Base-by-base conservation (phyloP, 2,113 vertebrate species). In the Halcyon malimbica region DNA sequence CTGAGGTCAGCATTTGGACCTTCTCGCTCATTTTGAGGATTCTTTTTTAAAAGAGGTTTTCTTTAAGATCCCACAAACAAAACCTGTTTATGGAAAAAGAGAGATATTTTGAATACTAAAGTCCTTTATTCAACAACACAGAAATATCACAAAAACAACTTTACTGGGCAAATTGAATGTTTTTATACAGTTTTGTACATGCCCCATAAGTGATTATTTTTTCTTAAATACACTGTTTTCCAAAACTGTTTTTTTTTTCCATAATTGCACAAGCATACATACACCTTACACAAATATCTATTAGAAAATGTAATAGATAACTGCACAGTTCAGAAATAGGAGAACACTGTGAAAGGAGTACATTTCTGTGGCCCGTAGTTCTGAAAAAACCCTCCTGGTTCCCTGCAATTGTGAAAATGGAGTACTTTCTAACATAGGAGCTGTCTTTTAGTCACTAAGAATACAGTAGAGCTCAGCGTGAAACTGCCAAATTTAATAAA, bases 231-330 rank as follows among this genome's bases (percentile, higher is more conserved):
- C 98, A 98, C 97, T 96, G 97, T 98, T 98, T 98, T 98, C 97
- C 98, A 98, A 98, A 98, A 98, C 98, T 97, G 11, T 97, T 98
- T 98, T 97, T 67, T 48, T 87, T 97, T 97, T 96, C 80, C 97
- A 98, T 98, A 98, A 98, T 98, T 98, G 98, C 98, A 98, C 98
- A 98, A 98, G 98, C 98, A 98, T 98, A 98, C 98, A 98, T 98
- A 98, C 97, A 98, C 97, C 97, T 98, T 98, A 98, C 98, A 98
- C 98, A 98, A 98, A 98, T 98, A 98, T 98, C 98, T 98, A 98
- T 98, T 98, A 98, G 98, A 98, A 98, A 98, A 98, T 98, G 95
- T 98, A 98, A 98, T 98, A 97, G 98, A 97, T 98, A 97, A 98
- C 98, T 98, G 98, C 98, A 98, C 98, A 98, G 97, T 97, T 98